Base-by-base conservation (phyloP, 2,888 invertebrate genomes). In the Helicoverpa assulta region DNA sequence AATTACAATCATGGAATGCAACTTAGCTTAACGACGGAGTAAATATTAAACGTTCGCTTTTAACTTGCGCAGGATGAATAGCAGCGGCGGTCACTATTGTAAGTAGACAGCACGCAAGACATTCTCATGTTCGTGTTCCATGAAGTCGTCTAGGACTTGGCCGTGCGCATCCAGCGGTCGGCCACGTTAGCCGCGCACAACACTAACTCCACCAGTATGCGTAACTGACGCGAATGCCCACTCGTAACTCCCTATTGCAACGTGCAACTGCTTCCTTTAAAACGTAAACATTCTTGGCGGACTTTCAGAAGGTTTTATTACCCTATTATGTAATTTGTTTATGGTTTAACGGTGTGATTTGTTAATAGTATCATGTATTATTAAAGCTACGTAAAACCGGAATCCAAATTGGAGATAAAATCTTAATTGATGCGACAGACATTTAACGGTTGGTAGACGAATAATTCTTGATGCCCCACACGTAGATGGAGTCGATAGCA, bases 111-210 rank as follows among this genome's bases (percentile, higher is more conserved):
- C 84, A 84, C 79, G 82, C 86, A 84, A 84, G 78, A 86, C 78
- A 85, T 87, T 87, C 87, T 81, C 86, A 84, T 90, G 87, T 87
- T 81, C 87, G 76, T 86, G 86, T 91, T 91, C 90, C 88, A 82
- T 90, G 90, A 92, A 91, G 86, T 87, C 82, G 85, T 85, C 84
- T 81, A 70, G 75, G 80, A 70, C 78, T 69, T 75, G 74, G 67
- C 84, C 87, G 88, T 86, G 88, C 85, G 83, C 81, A 75, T 78
- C 78, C 69, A 80, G 86, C 70, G 78, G 61, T 68, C 83, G 80
- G 84, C 75, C 84, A 84, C 80, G 83, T 88, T 88, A 87, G 86
- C 85, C 83, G 88, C 87, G 85, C 82, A 77, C 73, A 67, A 65
- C 76, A 59, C 80, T 81, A 67, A 76, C 75, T 63, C 78, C 84